Evolutionary conservation across 2,113 vertebrate species (phyloP), one percentile per base, ranked within the genome.

Genomic region (Chloebia gouldiae): DNA sequence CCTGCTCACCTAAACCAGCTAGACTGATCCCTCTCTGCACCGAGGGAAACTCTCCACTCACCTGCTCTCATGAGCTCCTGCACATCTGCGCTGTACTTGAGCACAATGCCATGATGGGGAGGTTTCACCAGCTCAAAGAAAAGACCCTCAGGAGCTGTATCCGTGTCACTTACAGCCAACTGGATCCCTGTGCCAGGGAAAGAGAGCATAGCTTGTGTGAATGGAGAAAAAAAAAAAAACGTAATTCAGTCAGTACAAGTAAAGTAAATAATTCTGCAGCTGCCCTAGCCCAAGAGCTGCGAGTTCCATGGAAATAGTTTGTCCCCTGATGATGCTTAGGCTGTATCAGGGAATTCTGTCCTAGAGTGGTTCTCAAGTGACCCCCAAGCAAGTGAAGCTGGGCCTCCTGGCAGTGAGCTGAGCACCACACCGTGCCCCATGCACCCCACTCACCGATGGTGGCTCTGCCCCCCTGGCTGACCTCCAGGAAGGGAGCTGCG

Each of bases 61-160:
- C 99, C 99, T 68, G 97, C 96, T 61, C 72, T 91, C 98, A 99
- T 96, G 76, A 51, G 97, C 22, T 89, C 96, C 64, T 97, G 97
- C 42, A 95, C 49, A n/a, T 72, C 97, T 30, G 95, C 45, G 0
- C 97, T 96, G 19, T 96, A 95, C 94, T 97, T 99, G 5, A 99
- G 85, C 54, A 99, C 97, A 4, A 96, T 44, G 22, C 99, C 99
- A 3, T 98, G 98, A 31, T 24, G 75, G 0, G 99, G 99, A 53
- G 98, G 97, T n/a, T 98, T 98, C 75, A 98, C 98, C 91, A 99
- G 97, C 97, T 99, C 98, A 75, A 99, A 99, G 97, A 98, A 98
- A 91, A 99, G 97, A 17, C 99, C 98, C 65, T 99, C 98, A 0
- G 98, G 98, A 49, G 97, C 88, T 12, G 98, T 98, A 77, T 98